These are phyloP conservation scores for Anastrepha obliqua DNA, from an alignment of 1,140 invertebrate genomes.

Conservation along the genomic window DNA sequence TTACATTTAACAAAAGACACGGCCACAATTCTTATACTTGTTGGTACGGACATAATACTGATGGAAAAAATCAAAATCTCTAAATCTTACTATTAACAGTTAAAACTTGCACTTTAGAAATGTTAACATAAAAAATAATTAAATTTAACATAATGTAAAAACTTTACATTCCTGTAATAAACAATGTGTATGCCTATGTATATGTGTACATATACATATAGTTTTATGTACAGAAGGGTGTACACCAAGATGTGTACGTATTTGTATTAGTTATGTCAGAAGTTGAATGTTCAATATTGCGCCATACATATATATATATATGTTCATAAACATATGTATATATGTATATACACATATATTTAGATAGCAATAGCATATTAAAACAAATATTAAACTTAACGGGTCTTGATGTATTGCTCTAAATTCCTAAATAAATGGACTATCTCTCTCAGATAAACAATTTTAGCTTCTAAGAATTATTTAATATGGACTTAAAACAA, in stretches of 20 bases:
- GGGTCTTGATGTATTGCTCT: not conserved
- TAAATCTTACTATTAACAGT: not conserved
- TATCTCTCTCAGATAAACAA: not conserved
- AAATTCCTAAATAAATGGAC: not conserved
- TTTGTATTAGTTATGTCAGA: too few species aligned
- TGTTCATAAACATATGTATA: not conserved
- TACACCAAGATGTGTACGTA: too few species aligned
- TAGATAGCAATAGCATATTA: conserved; percentile 9
- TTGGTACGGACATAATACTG: not conserved
- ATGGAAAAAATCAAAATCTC: not conserved
- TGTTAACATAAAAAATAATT: not conserved
- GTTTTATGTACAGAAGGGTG: too few species aligned
- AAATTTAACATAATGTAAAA: too few species aligned
- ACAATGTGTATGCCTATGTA: too few species aligned
- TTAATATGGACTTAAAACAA: not conserved
- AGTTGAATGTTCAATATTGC: too few species aligned
- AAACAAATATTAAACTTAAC: not conserved
- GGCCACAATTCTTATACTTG: not conserved
- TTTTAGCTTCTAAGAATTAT: not conserved
- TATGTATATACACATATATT: not conserved
- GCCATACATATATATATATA: not conserved
- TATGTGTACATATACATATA: too few species aligned
- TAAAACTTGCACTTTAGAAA: not conserved
- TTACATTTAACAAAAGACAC: too few species aligned
- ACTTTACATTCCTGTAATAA: too few species aligned